These are phyloP conservation scores for Drosophila acutilabella DNA, from an alignment of 2,888 invertebrate species.

Conservation along the genomic window DNA sequence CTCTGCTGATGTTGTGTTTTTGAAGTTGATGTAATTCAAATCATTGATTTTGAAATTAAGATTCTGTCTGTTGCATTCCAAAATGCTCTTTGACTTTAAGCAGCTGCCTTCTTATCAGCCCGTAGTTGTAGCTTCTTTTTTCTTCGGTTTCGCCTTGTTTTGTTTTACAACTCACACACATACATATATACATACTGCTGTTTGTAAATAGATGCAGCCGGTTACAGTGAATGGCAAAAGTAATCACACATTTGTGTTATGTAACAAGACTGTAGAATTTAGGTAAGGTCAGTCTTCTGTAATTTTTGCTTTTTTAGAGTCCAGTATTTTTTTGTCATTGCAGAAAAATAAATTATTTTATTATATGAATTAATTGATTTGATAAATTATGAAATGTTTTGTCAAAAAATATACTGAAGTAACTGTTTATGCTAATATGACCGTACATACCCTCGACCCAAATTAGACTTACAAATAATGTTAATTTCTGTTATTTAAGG, in stretches of 20 bases:
- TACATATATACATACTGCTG: not conserved
- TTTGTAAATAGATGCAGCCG: conserved; percentile 24
- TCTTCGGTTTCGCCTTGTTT: conserved; percentile 61
- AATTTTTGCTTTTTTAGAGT: not conserved
- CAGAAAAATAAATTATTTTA: too few relatives aligned
- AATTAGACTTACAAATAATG: conserved; percentile 32
- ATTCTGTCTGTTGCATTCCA: conserved; percentile 24
- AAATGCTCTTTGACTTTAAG: conserved; percentile 10
- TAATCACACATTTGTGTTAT: conserved; percentile 52
- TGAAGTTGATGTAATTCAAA: conserved; percentile 44
- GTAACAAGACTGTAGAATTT: conserved; percentile 46
- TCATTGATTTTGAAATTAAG: conserved; percentile 56
- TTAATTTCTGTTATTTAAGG: conserved; percentile 42
- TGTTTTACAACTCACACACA: conserved; percentile 46
- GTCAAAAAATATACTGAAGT: not conserved
- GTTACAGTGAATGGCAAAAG: conserved; percentile 49
- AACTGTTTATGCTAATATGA: not conserved
- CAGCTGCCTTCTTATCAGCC: conserved; percentile 53
- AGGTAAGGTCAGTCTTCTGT: conserved; percentile 34
- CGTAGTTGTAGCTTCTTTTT: conserved; percentile 3
- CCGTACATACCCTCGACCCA: not conserved
- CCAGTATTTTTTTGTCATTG: not conserved
- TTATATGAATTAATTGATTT: too few relatives aligned
- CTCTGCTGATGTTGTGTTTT: not conserved
- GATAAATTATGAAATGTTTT: not conserved